These are phyloP conservation scores for Todiramphus saurophagus DNA, from an alignment of 2,113 vertebrate species.

Conservation along the genomic window DNA sequence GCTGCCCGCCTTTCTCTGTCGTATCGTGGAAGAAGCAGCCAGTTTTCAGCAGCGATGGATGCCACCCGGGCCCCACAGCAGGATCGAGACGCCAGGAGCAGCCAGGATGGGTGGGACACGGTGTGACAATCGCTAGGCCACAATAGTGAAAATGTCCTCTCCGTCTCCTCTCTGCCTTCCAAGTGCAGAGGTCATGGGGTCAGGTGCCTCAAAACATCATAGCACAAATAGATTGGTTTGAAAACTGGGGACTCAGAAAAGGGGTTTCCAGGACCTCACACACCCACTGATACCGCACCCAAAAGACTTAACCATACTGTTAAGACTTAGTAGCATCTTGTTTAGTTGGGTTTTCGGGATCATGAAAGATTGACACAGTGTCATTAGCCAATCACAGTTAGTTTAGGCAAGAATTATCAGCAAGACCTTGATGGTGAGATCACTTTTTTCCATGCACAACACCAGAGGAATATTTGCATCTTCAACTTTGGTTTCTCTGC, in stretches of 20 bases:
- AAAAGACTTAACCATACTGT: background rate
- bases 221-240: background rate
- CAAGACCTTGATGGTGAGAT: background rate
- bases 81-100: accelerated
- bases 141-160: accelerated
- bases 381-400: background rate
- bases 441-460: background rate
- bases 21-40: background rate
- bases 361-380: background rate
- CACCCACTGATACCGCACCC: accelerated
- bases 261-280: accelerated
- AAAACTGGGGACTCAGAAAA: background rate
- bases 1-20: background rate
- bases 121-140: accelerated
- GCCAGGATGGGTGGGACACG: background rate
- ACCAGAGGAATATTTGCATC: background rate
- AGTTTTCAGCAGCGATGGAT: background rate
- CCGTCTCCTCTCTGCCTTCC: background rate
- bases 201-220: accelerated
- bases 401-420: background rate
- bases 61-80: no score
- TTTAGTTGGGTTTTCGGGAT: background rate
- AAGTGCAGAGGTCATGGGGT: accelerated
- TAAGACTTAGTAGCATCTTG: background rate
- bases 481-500: background rate